Percentiles rank a stretch among this genome's conserved stretches.
Evolutionary conservation across 2,888 invertebrate species (phyloP).

Genomic region (Leptopterna dolabrata): DNA sequence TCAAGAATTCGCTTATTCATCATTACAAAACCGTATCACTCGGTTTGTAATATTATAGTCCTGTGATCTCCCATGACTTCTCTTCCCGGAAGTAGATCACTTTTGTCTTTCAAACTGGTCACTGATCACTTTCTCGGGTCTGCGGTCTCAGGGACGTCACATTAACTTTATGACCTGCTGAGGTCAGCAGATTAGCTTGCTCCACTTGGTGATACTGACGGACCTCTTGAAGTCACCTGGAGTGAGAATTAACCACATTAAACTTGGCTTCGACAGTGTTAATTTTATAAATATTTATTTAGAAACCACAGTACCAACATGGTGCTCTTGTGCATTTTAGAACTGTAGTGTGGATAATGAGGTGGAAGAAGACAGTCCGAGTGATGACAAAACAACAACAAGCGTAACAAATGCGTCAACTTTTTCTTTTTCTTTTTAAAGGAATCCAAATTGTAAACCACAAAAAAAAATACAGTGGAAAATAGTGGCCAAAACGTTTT

Average conservation of each 20-base stretch:
- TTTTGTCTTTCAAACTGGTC: background rate
- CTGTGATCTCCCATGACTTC: background rate
- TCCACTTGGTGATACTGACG: constrained; percentile 37
- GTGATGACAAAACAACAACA: too few relatives aligned
- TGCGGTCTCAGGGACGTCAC: background rate
- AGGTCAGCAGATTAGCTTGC: constrained; percentile 1
- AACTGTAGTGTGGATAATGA: too few relatives aligned
- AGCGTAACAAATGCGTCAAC: too few relatives aligned
- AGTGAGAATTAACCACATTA: background rate
- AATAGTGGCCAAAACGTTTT: too few relatives aligned
- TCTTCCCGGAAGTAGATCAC: too few relatives aligned
- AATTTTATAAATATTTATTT: background rate
- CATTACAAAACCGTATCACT: background rate
- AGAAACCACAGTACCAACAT: too few relatives aligned
- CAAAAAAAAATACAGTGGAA: too few relatives aligned
- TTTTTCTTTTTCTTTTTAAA: too few relatives aligned
- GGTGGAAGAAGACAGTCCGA: too few relatives aligned
- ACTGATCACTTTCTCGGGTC: background rate
- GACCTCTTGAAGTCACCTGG: constrained; percentile 36
- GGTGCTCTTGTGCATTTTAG: too few relatives aligned
- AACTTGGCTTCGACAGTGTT: background rate
- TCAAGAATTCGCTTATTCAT: background rate
- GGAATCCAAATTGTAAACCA: too few relatives aligned
- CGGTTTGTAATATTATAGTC: background rate
- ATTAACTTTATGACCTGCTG: too few relatives aligned